These are phyloP conservation scores for Synanthedon tipuliformis DNA, from an alignment of 2,888 invertebrate genomes.

Conservation along the genomic window DNA sequence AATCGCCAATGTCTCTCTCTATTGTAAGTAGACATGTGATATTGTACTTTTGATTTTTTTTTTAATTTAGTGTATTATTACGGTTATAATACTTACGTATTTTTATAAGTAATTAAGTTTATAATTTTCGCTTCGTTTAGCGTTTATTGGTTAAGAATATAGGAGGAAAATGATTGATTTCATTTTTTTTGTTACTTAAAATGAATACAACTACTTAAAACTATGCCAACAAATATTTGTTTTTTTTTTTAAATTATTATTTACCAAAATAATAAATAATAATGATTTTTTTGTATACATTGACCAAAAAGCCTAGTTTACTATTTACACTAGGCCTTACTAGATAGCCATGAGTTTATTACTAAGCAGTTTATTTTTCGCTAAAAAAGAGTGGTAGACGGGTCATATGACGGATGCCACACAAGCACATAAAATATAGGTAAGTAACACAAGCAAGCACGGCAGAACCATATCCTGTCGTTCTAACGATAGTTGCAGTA, in stretches of 20 bases:
- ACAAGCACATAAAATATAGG: too few relatives aligned
- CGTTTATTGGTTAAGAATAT: slow-evolving; percentile 58
- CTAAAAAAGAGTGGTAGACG: too few relatives aligned
- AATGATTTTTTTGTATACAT: too few relatives aligned
- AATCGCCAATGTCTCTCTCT: slow-evolving; percentile 65
- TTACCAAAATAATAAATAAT: too few relatives aligned
- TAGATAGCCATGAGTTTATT: too few relatives aligned
- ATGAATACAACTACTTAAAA: slow-evolving; percentile 68
- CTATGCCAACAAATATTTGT: slow-evolving; percentile 57
- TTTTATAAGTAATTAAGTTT: slow-evolving; percentile 67
- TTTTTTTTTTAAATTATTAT: slow-evolving; percentile 39
- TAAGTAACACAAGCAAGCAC: too few relatives aligned
- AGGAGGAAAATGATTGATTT: slow-evolving; percentile 57
- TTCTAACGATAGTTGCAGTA: too few relatives aligned
- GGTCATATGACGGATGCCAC: too few relatives aligned
- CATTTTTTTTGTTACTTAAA: slow-evolving; percentile 66
- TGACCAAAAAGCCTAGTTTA: too few relatives aligned
- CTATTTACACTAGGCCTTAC: too few relatives aligned
- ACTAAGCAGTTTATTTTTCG: too few relatives aligned
- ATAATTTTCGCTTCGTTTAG: slow-evolving; percentile 63
- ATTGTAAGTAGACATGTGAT: slow-evolving; percentile 72
- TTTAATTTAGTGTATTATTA: slow-evolving; percentile 58
- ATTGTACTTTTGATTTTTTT: slow-evolving; percentile 63
- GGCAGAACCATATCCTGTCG: too few relatives aligned
- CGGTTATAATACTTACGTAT: slow-evolving; percentile 46